These are phyloP conservation scores for Anoplophora glabripennis DNA, from an alignment of 1,140 invertebrate genomes.

Conservation along the genomic window DNA sequence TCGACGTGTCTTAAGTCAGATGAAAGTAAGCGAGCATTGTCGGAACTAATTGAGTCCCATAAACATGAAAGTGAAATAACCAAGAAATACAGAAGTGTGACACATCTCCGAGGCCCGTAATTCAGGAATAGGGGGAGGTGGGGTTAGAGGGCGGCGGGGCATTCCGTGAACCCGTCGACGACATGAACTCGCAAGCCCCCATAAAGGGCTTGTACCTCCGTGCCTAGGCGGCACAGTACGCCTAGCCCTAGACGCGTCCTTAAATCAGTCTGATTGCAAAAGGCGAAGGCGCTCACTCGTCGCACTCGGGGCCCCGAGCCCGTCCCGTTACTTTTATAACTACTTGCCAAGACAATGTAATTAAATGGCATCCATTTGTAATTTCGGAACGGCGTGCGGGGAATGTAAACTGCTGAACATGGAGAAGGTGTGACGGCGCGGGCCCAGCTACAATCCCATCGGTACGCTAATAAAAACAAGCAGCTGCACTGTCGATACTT, in stretches of 20 bases:
- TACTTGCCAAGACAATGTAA: constrained; percentile 50
- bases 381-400: constrained; percentile 46
- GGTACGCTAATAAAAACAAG: constrained; percentile 43
- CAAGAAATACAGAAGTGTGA: constrained; percentile 3
- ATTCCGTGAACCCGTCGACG: neutral
- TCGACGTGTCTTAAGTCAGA: too few relatives aligned
- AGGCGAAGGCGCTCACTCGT: constrained; percentile 39
- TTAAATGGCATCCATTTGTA: constrained; percentile 52
- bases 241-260: constrained; percentile 32
- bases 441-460: constrained; percentile 40
- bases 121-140: neutral
- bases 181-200: neutral
- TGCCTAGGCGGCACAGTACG: constrained; percentile 1
- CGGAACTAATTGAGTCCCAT: constrained; percentile 14
- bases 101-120: neutral
- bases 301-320: constrained; percentile 21
- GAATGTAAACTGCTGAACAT: constrained; percentile 48
- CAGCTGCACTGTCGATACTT: constrained; percentile 44
- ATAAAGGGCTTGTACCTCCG: neutral
- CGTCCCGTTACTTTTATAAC: constrained; percentile 49
- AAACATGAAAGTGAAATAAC: constrained; percentile 20
- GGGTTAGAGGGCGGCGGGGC: neutral
- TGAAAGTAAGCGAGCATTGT: constrained; percentile 17
- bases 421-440: constrained; percentile 48
- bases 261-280: constrained; percentile 48